phyloP scores from a whole-genome alignment of 1,140 invertebrate species.

The Steinernema feltiae region DNA sequence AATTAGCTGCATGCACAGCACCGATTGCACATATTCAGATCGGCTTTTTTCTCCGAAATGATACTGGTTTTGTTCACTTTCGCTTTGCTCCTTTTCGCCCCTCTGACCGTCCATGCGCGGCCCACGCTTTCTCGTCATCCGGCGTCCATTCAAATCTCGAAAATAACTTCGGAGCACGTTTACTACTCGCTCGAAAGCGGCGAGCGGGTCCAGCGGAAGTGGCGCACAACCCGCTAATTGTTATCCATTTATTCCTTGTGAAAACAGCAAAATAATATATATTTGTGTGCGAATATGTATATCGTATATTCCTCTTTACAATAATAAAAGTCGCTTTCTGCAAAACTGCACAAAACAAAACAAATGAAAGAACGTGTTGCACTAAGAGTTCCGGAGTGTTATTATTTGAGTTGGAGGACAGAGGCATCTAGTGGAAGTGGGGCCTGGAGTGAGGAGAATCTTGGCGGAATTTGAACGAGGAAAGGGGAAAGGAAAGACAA shows the following conservation, averaged over 20 bases:
- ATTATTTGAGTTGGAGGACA: not conserved
- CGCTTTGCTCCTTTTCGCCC: slow-evolving; percentile 1
- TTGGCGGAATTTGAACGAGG: not conserved
- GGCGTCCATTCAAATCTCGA: not conserved
- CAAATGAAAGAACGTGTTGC: slow-evolving; percentile 6
- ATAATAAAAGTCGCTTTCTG: not conserved
- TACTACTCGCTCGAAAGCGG: not conserved
- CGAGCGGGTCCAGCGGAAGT: not conserved
- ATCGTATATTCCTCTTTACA: not conserved
- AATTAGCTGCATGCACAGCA: not conserved
- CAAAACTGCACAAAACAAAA: not conserved
- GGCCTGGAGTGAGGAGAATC: not conserved
- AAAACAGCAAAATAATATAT: slow-evolving; percentile 2
- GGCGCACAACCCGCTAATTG: not conserved
- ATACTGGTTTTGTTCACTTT: slow-evolving; percentile 5
- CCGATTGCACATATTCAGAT: not conserved
- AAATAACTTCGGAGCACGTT: not conserved
- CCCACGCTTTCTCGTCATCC: not conserved
- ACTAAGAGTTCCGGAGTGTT: not conserved
- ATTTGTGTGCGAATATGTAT: not conserved
- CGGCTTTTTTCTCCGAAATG: not conserved
- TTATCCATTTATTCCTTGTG: not conserved
- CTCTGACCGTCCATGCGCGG: not conserved
- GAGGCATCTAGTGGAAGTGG: slow-evolving; percentile 6
- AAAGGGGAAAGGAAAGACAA: not conserved